Conservation (phyloP, 1,140 invertebrate species). For the Hyles vespertilio region DNA sequence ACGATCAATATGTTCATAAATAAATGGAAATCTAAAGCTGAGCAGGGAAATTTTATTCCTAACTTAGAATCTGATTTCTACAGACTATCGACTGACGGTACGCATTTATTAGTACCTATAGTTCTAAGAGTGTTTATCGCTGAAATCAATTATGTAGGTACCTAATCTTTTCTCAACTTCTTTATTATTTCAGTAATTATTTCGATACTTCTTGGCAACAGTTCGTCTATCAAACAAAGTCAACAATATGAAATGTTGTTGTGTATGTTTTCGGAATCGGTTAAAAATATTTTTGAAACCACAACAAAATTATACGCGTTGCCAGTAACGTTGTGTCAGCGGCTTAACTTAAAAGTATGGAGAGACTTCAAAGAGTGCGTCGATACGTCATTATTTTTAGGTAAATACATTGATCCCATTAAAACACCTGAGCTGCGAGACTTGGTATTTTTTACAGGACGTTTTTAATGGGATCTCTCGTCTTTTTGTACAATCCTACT, state of each 20-base stretch:
- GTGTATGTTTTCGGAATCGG: slow-evolving; percentile 77
- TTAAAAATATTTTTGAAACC: slow-evolving; percentile 85
- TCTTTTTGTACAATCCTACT: no score
- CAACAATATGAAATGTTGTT: slow-evolving; percentile 63
- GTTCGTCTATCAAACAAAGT: slow-evolving; percentile 46
- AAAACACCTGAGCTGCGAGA: no score
- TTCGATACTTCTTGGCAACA: slow-evolving; percentile 80
- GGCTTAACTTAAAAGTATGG: slow-evolving; percentile 82
- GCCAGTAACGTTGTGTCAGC: slow-evolving; percentile 80
- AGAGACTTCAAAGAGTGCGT: slow-evolving; percentile 82
- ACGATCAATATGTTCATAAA: slow-evolving; percentile 68
- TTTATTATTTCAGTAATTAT: slow-evolving; percentile 78
- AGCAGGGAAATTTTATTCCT: slow-evolving; percentile 40
- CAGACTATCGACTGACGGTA: slow-evolving; percentile 85
- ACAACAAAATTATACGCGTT: slow-evolving; percentile 82
- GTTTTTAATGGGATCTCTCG: no score
- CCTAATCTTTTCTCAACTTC: not conserved
- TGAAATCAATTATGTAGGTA: no score
- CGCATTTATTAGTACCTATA: slow-evolving; percentile 16
- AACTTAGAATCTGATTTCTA: slow-evolving; percentile 84
- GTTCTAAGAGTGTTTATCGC: slow-evolving; percentile 8
- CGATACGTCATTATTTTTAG: slow-evolving; percentile 77
- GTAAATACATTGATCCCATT: slow-evolving; percentile 24
- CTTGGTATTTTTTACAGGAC: no score
- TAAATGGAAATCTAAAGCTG: slow-evolving; percentile 60